phyloP scores from a whole-genome alignment of 2,797 vertebrate genomes.

The Malacoraja senta region DNA sequence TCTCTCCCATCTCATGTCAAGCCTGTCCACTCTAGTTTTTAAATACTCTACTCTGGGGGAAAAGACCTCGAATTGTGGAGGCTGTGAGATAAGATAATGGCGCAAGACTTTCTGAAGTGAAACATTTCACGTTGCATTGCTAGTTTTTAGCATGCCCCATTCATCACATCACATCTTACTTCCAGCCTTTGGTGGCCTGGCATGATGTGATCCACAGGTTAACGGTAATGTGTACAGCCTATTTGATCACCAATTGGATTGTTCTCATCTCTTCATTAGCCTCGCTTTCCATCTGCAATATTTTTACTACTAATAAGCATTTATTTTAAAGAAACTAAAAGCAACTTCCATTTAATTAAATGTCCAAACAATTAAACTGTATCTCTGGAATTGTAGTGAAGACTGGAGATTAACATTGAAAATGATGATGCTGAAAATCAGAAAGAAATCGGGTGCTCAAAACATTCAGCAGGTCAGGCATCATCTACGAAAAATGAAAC shows the following conservation, averaged over 20 bases:
- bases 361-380: neutral
- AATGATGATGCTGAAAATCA: no score
- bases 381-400: neutral
- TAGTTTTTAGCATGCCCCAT: neutral
- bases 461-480: no score
- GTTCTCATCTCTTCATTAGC: neutral
- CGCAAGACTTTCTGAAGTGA: neutral
- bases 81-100: neutral
- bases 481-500: no score
- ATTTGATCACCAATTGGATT: neutral
- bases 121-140: neutral
- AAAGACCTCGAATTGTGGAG: neutral
- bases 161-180: neutral
- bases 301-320: neutral
- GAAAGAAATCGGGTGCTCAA: no score
- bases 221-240: neutral
- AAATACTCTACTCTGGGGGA: no score
- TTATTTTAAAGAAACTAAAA: neutral
- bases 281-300: neutral
- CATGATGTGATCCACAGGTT: neutral
- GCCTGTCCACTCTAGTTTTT: no score
- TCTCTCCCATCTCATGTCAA: no score
- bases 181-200: neutral
- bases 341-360: neutral
- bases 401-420: neutral